Base-by-base conservation (phyloP, 2,888 invertebrate genomes). In the Phalera bucephala region DNA sequence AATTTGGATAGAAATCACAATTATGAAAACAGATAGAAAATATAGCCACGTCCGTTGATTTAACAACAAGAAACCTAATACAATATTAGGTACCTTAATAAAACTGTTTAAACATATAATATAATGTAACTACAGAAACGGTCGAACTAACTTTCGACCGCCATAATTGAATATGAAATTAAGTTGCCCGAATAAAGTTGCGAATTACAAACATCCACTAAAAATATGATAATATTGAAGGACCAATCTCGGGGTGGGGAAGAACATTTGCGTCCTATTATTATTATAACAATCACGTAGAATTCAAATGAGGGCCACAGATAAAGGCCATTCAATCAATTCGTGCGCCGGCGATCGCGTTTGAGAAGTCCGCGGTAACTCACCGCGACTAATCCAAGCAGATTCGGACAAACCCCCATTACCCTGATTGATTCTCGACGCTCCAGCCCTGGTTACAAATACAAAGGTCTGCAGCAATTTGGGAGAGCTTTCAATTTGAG, bases 361-460 rank as follows among this genome's bases (percentile, higher is more conserved):
- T 72, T 66, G 69, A 64, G 71, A 76, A 75, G 70, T 72, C 68
- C 51, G 46, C 53, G 54, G 60, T 68, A 69, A 66, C 70, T 72
- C 65, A 61, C 70, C 66, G 69, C 65, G 68, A 69, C 79, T 84
- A 86, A 86, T 85, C 81, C 80, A 69, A 58, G 60, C 70, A 77
- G 78, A 83, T 79, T 80, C 69, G 79, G 71, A 77, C 80, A 74
- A 80, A 77, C 73, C 73, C 72, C 84, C 73, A 85, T 87, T 86
- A 86, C 79, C 63, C 72, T 83, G 87, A 88, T 87, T 87, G 87
- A 87, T 86, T 84, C 76, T 73, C 75, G 72, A 61, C 68, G 64
- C 65, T 72, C 62, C 62, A 56, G 66, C 61, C 65, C 76, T 76
- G 70, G 81, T 76, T 81, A 81, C 77, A 82, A 83, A 81, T 73